These are phyloP conservation scores for Pampusana beccarii DNA, from an alignment of 2,113 vertebrate species.

Conservation along the genomic window DNA sequence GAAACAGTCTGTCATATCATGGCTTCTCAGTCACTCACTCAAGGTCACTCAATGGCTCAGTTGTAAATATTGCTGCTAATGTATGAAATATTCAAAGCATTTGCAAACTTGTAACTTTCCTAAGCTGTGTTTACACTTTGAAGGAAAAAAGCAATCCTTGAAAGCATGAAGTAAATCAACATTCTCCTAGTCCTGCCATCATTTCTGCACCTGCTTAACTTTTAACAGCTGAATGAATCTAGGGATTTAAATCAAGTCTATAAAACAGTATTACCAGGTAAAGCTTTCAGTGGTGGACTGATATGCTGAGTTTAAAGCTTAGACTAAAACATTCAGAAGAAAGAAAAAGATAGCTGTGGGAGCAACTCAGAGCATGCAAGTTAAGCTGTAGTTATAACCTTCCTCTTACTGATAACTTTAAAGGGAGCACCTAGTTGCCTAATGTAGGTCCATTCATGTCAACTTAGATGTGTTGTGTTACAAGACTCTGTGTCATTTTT, in stretches of 20 bases:
- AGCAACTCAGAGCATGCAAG: not conserved
- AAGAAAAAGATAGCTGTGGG: not conserved
- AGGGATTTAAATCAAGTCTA: not conserved
- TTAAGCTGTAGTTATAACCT: not conserved
- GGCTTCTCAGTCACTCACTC: not conserved
- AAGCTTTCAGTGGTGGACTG: not conserved
- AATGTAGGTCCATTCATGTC: not conserved
- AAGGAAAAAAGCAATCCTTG: not conserved
- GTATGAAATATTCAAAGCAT: not conserved
- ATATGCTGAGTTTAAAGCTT: not conserved
- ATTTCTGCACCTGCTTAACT: not conserved
- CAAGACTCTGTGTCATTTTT: not conserved
- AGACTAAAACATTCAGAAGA: not conserved
- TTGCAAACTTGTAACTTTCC: not conserved
- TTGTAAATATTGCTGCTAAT: not conserved
- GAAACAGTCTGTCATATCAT: not conserved
- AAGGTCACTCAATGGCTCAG: not conserved
- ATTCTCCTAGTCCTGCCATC: not conserved
- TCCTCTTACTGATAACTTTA: not conserved
- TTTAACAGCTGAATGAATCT: not conserved
- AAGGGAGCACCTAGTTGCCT: not conserved
- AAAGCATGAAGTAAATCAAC: not conserved
- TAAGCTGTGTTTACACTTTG: not conserved
- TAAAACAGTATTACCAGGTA: not conserved
- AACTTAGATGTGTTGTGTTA: not conserved